Base-by-base conservation (phyloP, 2,888 invertebrate species). In the Alloplasta piceator region DNA sequence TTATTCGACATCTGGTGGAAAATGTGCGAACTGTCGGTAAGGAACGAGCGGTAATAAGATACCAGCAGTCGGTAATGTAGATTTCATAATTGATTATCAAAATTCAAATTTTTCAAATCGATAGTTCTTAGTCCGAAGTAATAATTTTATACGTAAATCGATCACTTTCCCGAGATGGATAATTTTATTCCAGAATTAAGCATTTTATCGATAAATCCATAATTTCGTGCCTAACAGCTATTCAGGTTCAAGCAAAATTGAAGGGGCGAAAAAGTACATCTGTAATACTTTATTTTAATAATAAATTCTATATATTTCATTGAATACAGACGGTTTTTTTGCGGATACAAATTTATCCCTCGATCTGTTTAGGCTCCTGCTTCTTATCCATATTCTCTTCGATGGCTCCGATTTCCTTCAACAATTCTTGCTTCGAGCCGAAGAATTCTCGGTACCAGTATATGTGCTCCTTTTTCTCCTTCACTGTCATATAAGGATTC, bases 381-480 rank as follows among this genome's bases (percentile, higher is more conserved):
- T 74, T 52, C 58, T 80, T 74, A 6, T 76, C 52, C 16, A 63
- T 71, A 10, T 75, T 64, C 5, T 64, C n/a, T 6, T 85, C 83
- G 91, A 95, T 92, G 10, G 94, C 95, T 0, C 95, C 96, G 52
- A 95, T 92, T 89, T 96, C 95, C 78, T 92, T 92, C 2, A 98
- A 92, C 68, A 98, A 89, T 71, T 95, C 94, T 86, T 95, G 95
- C 90, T 98, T 98, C 0, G 95, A 94, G 81, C 95, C 95, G 90
- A 99, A 99, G 90, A 98, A 99, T 71, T 98, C 95, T 83, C 95
- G 95, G 91, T 96, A 99, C 99, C 99, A 99, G 81, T 95, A 92
- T 58, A 99, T 96, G 88, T 98, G 98, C 9, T 96, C 97, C 83
- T 94, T 94, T 91, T 99, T 99, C 87, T 98, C 97, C 83, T 95